Evolutionary conservation across 2,113 vertebrate species (phyloP).

Genomic region (Vireo altiloquus): DNA sequence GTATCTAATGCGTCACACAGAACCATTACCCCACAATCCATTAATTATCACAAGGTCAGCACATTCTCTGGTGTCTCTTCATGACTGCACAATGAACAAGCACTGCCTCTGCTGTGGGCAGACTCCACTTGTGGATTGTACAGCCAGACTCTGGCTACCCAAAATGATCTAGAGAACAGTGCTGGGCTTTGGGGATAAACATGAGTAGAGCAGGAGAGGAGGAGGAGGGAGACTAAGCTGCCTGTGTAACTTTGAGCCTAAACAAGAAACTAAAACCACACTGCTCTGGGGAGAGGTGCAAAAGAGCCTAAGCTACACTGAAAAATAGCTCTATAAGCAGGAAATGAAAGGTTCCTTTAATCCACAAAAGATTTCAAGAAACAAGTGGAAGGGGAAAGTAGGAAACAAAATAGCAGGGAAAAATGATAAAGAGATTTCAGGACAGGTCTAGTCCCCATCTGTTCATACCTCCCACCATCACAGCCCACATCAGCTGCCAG

Average conservation of each 20-base stretch:
- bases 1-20: conserved; percentile 64
- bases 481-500: neutral
- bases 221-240: neutral
- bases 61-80: conserved; percentile 36
- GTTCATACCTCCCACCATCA: neutral
- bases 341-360: neutral
- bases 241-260: neutral
- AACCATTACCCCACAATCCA: conserved; percentile 64
- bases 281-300: neutral
- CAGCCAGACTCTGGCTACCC: neutral
- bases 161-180: neutral
- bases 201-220: neutral
- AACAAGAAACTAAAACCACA: neutral
- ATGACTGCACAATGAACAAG: conserved; percentile 55
- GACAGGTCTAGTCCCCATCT: neutral
- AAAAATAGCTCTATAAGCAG: neutral
- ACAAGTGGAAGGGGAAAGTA: neutral
- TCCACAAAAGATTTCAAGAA: neutral
- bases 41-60: conserved; percentile 74
- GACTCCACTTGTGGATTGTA: neutral
- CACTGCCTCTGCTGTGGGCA: neutral
- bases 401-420: neutral
- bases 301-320: neutral
- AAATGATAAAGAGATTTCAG: neutral
- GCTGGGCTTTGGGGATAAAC: neutral